Percentiles rank a stretch among this genome's conserved stretches.
phyloP scores from a whole-genome alignment of 2,113 vertebrate genomes.

The Plestiodon gilberti region DNA sequence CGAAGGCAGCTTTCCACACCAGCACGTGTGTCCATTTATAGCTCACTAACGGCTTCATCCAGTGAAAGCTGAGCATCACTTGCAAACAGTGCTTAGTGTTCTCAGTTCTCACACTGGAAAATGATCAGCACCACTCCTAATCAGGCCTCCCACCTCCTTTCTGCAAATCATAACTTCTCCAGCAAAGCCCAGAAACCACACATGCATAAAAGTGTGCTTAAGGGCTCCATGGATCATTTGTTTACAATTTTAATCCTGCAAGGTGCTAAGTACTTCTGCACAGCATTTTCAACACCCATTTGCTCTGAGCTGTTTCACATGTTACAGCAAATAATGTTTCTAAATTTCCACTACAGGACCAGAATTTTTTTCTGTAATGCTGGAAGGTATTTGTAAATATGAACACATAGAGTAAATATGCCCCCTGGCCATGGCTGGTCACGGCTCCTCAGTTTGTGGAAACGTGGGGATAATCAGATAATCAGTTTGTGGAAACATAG shows the following conservation, averaged over 20 bases:
- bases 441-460: not conserved
- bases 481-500: not conserved
- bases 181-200: conserved; percentile 6
- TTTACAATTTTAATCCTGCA: not conserved
- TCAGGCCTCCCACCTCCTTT: not conserved
- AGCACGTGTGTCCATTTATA: not conserved
- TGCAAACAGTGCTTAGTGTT: accelerated
- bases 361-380: not conserved
- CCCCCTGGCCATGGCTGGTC: not conserved
- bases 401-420: not conserved
- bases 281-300: not conserved
- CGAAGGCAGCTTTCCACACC: conserved; percentile 4
- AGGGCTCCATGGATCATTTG: not conserved
- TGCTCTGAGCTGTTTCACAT: not conserved
- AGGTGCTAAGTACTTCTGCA: not conserved
- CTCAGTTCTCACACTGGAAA: not conserved
- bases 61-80: not conserved
- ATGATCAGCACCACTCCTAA: not conserved
- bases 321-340: not conserved
- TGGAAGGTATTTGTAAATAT: not conserved
- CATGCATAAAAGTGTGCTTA: not conserved
- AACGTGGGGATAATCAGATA: not conserved
- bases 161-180: not conserved
- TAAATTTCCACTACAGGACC: not conserved
- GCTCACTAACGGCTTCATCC: not conserved